Conservation (phyloP, 2,797 vertebrate genomes). For the Cetoscarus ocellatus region DNA sequence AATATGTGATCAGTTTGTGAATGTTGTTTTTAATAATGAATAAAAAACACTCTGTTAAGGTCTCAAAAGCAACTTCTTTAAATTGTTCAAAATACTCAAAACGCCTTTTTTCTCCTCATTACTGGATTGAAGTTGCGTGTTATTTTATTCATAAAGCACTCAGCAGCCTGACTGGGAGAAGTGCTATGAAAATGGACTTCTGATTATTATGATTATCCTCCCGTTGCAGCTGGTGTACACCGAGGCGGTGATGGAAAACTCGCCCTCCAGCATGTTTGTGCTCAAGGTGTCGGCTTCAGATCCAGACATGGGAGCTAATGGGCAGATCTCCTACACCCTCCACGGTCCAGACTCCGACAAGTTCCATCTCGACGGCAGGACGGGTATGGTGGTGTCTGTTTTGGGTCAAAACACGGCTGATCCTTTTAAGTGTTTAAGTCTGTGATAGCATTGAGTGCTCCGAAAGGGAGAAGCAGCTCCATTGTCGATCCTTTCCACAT, state of each 20-base stretch:
- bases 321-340: constrained; percentile 93
- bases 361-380: constrained; percentile 91
- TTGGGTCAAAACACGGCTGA: constrained; percentile 27
- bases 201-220: constrained; percentile 39
- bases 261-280: constrained; percentile 85
- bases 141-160: not conserved
- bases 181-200: not conserved
- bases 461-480: not conserved
- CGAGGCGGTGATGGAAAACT: constrained; percentile 92
- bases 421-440: constrained; percentile 12
- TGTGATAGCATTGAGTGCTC: constrained; percentile 23
- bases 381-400: constrained; percentile 83
- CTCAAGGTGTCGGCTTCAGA: constrained; percentile 92
- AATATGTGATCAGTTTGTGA: too few species aligned
- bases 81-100: not conserved
- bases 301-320: constrained; percentile 90
- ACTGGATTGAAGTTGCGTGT: not conserved
- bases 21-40: too few species aligned
- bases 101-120: not conserved
- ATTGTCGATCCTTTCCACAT: not conserved
- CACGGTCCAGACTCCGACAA: constrained; percentile 91
- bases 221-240: constrained; percentile 89
- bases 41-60: not conserved
- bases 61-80: not conserved
- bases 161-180: not conserved